Evolutionary conservation across 2,113 vertebrate species (phyloP).

Genomic region (Pimephales promelas): DNA sequence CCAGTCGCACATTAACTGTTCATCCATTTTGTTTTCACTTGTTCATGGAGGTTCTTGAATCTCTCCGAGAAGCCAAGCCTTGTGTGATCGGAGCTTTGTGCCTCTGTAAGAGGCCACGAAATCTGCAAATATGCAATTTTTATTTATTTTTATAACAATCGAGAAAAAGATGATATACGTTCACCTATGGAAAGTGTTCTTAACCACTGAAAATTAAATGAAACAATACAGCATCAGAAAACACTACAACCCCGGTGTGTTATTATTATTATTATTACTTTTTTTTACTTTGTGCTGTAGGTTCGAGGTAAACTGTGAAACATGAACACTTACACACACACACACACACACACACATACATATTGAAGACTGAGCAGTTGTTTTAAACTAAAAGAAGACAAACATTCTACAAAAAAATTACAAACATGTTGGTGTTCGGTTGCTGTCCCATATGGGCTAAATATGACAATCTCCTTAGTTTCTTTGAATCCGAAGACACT

Average conservation of each 20-base stretch:
- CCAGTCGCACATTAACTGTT: conserved; percentile 60
- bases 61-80: conserved; percentile 83
- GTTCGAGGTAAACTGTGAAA: conserved; percentile 87
- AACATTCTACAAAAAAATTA: conserved; percentile 45
- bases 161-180: conserved; percentile 65
- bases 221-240: conserved; percentile 71
- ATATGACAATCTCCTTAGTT: conserved; percentile 99
- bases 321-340: background rate
- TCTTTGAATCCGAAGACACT: conserved; percentile 88
- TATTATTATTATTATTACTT: conserved; percentile 48
- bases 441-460: conserved; percentile 91
- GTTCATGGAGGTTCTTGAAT: conserved; percentile 71
- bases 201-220: conserved; percentile 84
- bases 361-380: conserved; percentile 71
- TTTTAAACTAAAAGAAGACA: conserved; percentile 53
- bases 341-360: conserved; percentile 22
- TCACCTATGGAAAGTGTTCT: conserved; percentile 85
- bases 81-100: conserved; percentile 82
- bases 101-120: conserved; percentile 87
- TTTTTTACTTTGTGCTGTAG: conserved; percentile 79
- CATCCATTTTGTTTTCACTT: conserved; percentile 61
- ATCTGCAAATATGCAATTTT: conserved; percentile 95
- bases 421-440: conserved; percentile 78
- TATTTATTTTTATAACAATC: conserved; percentile 85
- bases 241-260: conserved; percentile 71